Conservation (phyloP, 30 jellyfish, hydroid and myxozoan species). For the Clytia hemisphaerica region DNA sequence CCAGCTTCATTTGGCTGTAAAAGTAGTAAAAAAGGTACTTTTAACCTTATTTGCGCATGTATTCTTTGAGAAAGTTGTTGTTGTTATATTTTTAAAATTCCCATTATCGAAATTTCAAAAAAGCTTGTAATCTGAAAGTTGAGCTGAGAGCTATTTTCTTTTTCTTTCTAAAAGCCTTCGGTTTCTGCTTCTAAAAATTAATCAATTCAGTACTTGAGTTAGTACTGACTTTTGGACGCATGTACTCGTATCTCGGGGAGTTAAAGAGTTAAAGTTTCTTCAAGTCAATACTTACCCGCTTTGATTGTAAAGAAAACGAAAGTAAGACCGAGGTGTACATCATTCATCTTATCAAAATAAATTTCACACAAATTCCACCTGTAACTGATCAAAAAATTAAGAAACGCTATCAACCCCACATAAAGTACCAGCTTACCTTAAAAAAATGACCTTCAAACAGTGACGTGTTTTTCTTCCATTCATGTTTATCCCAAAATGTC, state of each 20-base stretch:
- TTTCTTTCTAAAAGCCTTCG: no score
- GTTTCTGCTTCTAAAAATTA: no score
- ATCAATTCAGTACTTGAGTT: no score
- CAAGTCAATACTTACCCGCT: no score
- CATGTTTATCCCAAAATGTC: slow-evolving; percentile 75
- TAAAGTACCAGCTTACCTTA: slow-evolving; percentile 29
- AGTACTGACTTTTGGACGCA: no score
- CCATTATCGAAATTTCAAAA: not conserved
- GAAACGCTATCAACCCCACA: not conserved
- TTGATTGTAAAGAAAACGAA: not conserved
- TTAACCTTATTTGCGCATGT: no score
- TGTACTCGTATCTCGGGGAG: no score
- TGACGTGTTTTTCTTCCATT: slow-evolving; percentile 80
- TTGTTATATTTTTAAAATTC: no score
- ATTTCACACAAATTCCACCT: not conserved
- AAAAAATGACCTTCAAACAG: slow-evolving; percentile 50
- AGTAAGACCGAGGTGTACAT: not conserved
- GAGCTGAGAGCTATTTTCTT: slow-evolving; percentile 8
- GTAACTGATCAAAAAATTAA: not conserved
- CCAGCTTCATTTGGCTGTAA: slow-evolving; percentile 60
- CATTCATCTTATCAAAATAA: not conserved
- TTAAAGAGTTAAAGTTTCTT: no score
- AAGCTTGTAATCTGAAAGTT: not conserved
- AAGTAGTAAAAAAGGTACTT: not conserved
- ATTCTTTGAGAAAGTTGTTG: no score